Base-by-base conservation (phyloP, 1,140 invertebrate genomes). In the Cotesia chilonis region DNA sequence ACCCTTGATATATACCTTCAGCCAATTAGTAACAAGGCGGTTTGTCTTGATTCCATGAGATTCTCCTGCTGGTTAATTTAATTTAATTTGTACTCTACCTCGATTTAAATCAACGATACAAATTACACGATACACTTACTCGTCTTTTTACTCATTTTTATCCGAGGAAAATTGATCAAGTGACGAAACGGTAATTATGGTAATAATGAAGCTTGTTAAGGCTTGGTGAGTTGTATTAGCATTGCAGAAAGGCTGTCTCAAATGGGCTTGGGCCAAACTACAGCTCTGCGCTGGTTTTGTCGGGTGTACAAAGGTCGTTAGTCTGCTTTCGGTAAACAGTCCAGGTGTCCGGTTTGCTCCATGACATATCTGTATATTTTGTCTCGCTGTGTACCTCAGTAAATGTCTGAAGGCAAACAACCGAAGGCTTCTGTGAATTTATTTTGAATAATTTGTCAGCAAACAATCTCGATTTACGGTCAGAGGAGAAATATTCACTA, bases 21-120 rank as follows among this genome's bases (percentile, higher is more conserved):
- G 72, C 74, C 74, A 80, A 80, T 80, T 78, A 80, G 72, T 71
- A 77, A 20, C 70, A 10, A 70, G 65, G 65, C 36, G 74, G 57
- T 59, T 72, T 71, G 69, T 72, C 69, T 73, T 77, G 74, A 81
- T 78, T 78, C 72, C 74, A 63, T 55, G 17, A 74, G 64, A 71
- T 69, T 75, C 63, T 73, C 55, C 47, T 28, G 37, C 65, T 72
- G 51, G 59, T 67, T 59, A 47, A 72, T 72, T 72, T 65, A 67
- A 67, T 72, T 72, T 28, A 28, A 28, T 28, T 28, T 28, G 28
- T 28, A 28, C 28, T 28, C 28, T 28, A 3, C 28, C 28, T 28
- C 28, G 3, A 28, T 28, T 28, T 28, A 28, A 28, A 28, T 28
- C 28, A 28, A 28, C 28, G 28, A 28, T 28, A 28, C 28, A 28